Percentiles rank a stretch among this genome's conserved stretches.
phyloP scores from a whole-genome alignment of 1,140 invertebrate species.

The Euura saliciscinereae region DNA sequence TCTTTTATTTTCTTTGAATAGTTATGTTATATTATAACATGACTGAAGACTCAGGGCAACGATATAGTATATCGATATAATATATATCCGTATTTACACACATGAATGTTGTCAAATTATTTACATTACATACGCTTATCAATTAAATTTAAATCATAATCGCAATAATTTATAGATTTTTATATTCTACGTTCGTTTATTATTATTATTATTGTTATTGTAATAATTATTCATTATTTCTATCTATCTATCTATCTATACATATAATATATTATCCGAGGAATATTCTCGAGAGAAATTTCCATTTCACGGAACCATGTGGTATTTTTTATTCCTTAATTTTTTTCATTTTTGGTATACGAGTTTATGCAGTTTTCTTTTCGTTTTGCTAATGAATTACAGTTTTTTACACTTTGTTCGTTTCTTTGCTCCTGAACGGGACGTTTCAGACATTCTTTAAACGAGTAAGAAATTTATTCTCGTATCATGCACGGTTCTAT shows the following conservation, averaged over 20 bases:
- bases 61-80: slow-evolving; percentile 10
- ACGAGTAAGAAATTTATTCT: background rate
- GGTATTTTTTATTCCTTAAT: slow-evolving; percentile 1
- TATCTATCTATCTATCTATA: slow-evolving; percentile 9
- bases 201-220: background rate
- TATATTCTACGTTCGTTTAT: too few species aligned
- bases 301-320: background rate
- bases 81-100: slow-evolving; percentile 11
- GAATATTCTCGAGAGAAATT: background rate
- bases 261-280: background rate
- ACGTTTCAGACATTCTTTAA: too few species aligned
- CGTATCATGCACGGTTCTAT: background rate
- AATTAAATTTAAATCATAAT: too few species aligned
- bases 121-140: slow-evolving; percentile 7
- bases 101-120: slow-evolving; percentile 4
- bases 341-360: background rate
- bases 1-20: slow-evolving; percentile 1
- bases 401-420: background rate
- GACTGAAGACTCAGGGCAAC: slow-evolving; percentile 6
- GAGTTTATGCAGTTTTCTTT: background rate
- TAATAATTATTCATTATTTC: background rate
- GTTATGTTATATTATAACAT: background rate
- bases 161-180: too few species aligned
- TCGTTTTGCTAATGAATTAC: background rate
- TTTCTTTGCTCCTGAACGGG: background rate